Conservation (phyloP, 2,888 invertebrate species). For the Campaea margaritaria region DNA sequence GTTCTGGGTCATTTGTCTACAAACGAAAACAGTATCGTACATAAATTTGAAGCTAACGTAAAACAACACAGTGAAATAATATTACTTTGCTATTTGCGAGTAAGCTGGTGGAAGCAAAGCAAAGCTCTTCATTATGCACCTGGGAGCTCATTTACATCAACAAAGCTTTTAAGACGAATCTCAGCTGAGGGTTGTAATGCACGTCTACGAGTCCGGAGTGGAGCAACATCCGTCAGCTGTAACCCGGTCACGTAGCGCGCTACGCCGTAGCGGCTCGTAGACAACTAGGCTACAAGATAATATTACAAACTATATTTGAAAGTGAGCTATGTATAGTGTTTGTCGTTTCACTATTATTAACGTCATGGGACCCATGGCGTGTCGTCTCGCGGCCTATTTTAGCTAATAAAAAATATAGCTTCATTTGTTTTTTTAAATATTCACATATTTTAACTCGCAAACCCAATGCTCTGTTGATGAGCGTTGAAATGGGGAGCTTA, state of each 20-base stretch:
- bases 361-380: neutral
- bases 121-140: slow-evolving; percentile 1
- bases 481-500: too few species aligned
- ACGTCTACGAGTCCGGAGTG: slow-evolving; percentile 20
- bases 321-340: slow-evolving; percentile 3
- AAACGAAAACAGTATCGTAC: neutral
- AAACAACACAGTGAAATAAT: neutral
- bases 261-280: slow-evolving; percentile 50
- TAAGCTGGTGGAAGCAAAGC: neutral
- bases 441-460: too few species aligned
- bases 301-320: slow-evolving; percentile 23
- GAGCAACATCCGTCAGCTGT: slow-evolving; percentile 61
- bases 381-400: slow-evolving; percentile 9
- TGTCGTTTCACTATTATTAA: slow-evolving; percentile 15
- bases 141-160: slow-evolving; percentile 10
- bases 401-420: neutral
- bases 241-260: slow-evolving; percentile 67
- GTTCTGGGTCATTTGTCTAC: slow-evolving; percentile 1
- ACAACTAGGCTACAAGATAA: slow-evolving; percentile 56
- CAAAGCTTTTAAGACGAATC: slow-evolving; percentile 6
- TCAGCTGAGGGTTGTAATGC: neutral
- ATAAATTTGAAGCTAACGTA: neutral
- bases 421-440: too few species aligned
- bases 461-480: too few species aligned
- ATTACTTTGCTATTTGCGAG: neutral